Evolutionary conservation across 2,113 vertebrate species (phyloP).

Genomic region (Pomatostomus ruficeps): DNA sequence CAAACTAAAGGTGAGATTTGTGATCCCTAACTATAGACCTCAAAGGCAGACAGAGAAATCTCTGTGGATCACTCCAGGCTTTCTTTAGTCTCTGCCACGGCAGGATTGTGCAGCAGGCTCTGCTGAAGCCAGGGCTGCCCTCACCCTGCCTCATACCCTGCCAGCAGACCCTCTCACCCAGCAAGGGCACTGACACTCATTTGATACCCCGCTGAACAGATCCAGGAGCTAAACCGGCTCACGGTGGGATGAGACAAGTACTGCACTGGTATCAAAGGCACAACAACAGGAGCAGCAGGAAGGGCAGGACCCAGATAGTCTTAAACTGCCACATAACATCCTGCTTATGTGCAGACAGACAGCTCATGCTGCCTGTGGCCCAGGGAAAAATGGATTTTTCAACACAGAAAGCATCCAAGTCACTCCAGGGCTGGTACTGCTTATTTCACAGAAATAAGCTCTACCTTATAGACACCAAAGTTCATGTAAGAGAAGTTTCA

Average conservation of each 20-base stretch:
- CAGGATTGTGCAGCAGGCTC: background rate
- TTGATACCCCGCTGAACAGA: background rate
- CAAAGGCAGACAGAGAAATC: background rate
- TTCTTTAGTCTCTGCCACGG: background rate
- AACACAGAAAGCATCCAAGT: background rate
- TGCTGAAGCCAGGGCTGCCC: background rate
- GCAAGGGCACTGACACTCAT: background rate
- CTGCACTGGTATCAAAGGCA: background rate
- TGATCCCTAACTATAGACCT: background rate
- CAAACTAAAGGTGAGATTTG: background rate
- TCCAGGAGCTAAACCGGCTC: background rate
- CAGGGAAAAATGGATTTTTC: background rate
- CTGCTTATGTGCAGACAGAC: background rate
- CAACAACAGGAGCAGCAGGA: background rate
- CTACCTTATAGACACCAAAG: background rate
- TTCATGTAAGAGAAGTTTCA: fast-evolving
- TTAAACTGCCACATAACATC: background rate
- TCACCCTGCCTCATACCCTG: background rate
- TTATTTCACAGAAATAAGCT: background rate
- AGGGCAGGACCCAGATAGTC: background rate
- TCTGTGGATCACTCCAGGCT: background rate
- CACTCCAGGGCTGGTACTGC: background rate
- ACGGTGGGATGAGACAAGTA: background rate
- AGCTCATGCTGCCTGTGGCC: fast-evolving
- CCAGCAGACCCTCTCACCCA: background rate